Conservation (phyloP, 2,113 vertebrate species). For the Bubo bubo region DNA sequence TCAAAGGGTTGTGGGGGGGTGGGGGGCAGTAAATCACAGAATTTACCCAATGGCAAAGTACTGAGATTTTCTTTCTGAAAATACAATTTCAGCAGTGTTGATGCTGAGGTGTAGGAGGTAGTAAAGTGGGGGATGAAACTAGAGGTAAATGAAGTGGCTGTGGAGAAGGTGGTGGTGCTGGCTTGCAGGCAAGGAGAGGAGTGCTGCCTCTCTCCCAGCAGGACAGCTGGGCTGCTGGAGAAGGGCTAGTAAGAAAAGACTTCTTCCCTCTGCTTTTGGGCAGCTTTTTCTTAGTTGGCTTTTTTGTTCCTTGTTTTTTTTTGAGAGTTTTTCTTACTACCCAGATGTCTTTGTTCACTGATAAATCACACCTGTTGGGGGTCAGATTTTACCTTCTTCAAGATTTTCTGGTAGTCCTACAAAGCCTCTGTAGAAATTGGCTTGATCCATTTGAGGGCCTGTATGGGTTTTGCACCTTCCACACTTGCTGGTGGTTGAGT, state of each 20-base stretch:
- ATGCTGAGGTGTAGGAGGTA: background rate
- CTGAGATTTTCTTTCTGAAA: background rate
- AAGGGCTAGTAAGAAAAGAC: background rate
- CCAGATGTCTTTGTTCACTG: background rate
- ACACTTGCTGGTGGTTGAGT: background rate
- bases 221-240: background rate
- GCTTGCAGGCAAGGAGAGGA: background rate
- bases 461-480: background rate
- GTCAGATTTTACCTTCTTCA: background rate
- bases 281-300: background rate
- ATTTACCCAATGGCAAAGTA: constrained; percentile 28
- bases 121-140: background rate
- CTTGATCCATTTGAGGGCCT: background rate
- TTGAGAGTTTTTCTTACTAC: background rate
- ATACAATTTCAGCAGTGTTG: background rate
- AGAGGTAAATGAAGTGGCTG: background rate
- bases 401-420: background rate
- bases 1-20: background rate
- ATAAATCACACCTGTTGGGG: background rate
- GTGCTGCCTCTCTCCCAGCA: background rate
- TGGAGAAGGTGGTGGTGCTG: background rate
- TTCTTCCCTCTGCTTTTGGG: background rate
- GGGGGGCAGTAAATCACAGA: background rate
- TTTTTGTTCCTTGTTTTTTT: background rate
- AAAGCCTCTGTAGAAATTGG: background rate